Percentiles rank a stretch among this genome's conserved stretches.
Evolutionary conservation across 2,888 invertebrate species (phyloP).

Genomic region (Rutpela maculata): DNA sequence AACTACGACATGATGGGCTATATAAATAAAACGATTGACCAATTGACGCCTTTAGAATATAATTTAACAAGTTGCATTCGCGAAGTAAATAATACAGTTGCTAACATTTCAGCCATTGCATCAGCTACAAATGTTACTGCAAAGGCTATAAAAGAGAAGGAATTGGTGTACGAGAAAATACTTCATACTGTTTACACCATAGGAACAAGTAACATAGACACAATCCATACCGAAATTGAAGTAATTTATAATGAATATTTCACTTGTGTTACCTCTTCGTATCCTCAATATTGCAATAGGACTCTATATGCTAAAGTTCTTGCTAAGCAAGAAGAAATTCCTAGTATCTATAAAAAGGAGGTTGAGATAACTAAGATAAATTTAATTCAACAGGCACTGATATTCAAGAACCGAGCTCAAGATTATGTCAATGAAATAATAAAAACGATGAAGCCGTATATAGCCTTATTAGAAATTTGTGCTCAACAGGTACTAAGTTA

Average conservation of each 20-base stretch:
- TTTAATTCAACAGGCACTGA: conserved; percentile 1
- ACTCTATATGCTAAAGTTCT: conserved; percentile 7
- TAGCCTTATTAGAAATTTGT: conserved; percentile 16
- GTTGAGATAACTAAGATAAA: not conserved
- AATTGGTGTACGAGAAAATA: conserved; percentile 8
- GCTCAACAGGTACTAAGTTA: not conserved
- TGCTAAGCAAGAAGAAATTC: conserved; percentile 18
- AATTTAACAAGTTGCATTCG: not conserved
- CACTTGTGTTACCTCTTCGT: not conserved
- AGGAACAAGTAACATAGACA: not conserved
- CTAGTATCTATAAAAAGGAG: not conserved
- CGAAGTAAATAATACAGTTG: too few relatives aligned
- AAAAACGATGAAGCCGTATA: not conserved
- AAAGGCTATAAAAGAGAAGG: conserved; percentile 8
- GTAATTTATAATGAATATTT: not conserved
- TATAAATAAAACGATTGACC: not conserved
- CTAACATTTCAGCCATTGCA: not conserved
- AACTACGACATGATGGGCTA: not conserved
- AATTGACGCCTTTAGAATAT: not conserved
- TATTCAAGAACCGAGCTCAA: conserved; percentile 5
- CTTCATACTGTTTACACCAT: not conserved
- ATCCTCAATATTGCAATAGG: conserved; percentile 18
- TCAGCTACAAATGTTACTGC: not conserved
- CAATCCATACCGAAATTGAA: not conserved
- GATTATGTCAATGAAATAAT: conserved; percentile 15